Conservation (phyloP, 2,797 vertebrate genomes). For the Sebastes reedi region DNA sequence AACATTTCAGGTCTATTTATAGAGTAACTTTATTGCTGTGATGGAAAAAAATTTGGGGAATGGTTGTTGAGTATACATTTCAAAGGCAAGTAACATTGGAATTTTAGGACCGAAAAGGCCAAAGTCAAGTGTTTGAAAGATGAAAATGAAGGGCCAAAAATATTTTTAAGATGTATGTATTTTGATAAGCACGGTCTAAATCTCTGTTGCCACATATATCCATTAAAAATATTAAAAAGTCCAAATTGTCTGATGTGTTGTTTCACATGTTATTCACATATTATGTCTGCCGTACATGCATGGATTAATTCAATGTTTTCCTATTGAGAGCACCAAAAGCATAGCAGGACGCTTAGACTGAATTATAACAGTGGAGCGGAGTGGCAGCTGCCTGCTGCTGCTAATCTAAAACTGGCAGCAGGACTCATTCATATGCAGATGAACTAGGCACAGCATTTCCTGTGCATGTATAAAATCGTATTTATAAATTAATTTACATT, state of each 20-base stretch:
- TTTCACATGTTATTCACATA: neutral
- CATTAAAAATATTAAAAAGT: neutral
- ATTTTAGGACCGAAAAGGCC: neutral
- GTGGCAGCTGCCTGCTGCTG: slow-evolving; percentile 32
- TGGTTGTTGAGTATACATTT: neutral
- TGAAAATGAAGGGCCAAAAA: neutral
- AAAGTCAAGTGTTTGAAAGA: neutral
- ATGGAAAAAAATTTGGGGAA: slow-evolving; percentile 4
- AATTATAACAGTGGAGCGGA: neutral
- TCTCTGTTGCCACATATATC: neutral
- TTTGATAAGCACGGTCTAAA: neutral
- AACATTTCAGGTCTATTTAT: slow-evolving; percentile 37
- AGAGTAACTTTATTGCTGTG: slow-evolving; percentile 6
- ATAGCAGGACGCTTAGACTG: neutral
- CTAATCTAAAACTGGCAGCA: slow-evolving; percentile 26
- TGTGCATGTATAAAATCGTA: slow-evolving; percentile 7
- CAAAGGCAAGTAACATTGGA: neutral
- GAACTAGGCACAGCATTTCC: neutral
- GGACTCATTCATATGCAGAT: slow-evolving; percentile 38
- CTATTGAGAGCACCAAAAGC: neutral
- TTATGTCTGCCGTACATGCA: neutral
- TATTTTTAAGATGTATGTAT: neutral
- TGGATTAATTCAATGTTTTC: neutral
- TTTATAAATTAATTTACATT: slow-evolving; percentile 20
- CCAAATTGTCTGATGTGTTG: neutral